A percentile compares a stretch with the other conserved stretches of the same genome.
Evolutionary conservation across 2,888 invertebrate species (phyloP).

Genomic region (Eupeodes latifasciatus): DNA sequence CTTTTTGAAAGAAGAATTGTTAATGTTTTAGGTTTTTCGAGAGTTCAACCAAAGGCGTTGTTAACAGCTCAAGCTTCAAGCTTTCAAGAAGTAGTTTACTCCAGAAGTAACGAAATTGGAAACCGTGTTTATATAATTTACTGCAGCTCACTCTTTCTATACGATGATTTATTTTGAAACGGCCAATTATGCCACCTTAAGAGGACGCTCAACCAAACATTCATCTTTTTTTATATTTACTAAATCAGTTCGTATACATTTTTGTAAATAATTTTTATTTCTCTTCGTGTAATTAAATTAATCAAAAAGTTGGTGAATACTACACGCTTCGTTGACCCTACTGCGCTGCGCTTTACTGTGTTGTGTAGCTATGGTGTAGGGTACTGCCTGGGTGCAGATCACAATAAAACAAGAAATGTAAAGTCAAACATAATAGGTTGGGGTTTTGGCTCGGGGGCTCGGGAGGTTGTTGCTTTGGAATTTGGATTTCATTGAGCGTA

Average conservation of each 20-base stretch:
- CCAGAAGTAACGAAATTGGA: neutral
- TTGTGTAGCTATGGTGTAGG: too few relatives aligned
- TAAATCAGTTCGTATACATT: conserved; percentile 41
- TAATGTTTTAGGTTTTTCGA: too few relatives aligned
- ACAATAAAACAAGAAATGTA: conserved; percentile 19
- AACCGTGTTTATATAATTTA: neutral
- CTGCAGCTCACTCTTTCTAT: conserved; percentile 32
- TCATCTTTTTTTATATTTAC: conserved; percentile 64
- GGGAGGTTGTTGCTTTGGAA: conserved; percentile 9
- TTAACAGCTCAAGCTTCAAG: too few relatives aligned
- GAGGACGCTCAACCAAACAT: conserved; percentile 60
- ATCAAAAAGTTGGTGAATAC: conserved; percentile 63
- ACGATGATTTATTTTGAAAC: conserved; percentile 43
- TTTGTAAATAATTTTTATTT: conserved; percentile 63
- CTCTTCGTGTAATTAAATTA: conserved; percentile 69
- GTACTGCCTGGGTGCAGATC: conserved; percentile 47
- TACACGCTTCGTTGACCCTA: conserved; percentile 40
- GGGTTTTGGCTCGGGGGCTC: too few relatives aligned
- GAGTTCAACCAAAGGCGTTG: too few relatives aligned
- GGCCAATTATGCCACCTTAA: conserved; percentile 39
- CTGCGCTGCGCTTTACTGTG: neutral
- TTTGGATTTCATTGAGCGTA: conserved; percentile 66
- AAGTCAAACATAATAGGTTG: neutral
- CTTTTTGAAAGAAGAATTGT: too few relatives aligned
- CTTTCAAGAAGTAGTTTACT: too few relatives aligned